Conservation (phyloP, 2,113 vertebrate genomes). For the Tychaedon coryphoeus region DNA sequence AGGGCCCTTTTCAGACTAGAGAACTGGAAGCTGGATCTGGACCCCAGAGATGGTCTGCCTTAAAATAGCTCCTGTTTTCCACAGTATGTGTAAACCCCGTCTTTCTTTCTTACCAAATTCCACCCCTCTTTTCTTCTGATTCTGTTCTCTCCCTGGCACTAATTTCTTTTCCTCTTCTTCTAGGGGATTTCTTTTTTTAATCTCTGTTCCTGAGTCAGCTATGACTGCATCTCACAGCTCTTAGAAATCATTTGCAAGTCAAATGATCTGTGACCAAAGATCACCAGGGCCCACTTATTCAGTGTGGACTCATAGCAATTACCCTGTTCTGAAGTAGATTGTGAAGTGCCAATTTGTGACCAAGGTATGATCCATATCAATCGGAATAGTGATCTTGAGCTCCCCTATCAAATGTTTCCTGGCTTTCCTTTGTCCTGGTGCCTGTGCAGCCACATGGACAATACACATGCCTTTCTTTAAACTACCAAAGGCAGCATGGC, state of each 20-base stretch:
- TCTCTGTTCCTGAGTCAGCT: background rate
- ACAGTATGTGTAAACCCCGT: background rate
- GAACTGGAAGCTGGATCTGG: background rate
- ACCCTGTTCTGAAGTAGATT: background rate
- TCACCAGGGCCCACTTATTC: background rate
- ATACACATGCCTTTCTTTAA: background rate
- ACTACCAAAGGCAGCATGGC: background rate
- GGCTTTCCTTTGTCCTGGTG: background rate
- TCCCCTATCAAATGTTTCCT: background rate
- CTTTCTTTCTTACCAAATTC: background rate
- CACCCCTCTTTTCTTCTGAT: accelerated
- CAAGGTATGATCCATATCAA: background rate
- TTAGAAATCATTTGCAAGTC: background rate
- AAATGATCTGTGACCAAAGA: background rate
- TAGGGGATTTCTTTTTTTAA: background rate
- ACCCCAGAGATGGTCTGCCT: background rate
- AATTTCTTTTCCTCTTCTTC: background rate
- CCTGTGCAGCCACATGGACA: background rate
- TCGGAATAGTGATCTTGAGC: background rate
- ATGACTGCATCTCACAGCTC: background rate
- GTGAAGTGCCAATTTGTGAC: background rate
- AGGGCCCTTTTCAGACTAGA: background rate
- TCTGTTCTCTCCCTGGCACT: background rate
- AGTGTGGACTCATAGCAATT: background rate
- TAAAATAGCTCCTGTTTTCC: background rate